Percentiles rank a stretch among this genome's conserved stretches.
phyloP scores from a whole-genome alignment of 2,888 invertebrate species.

The Mesorhabditis spiculigera region DNA sequence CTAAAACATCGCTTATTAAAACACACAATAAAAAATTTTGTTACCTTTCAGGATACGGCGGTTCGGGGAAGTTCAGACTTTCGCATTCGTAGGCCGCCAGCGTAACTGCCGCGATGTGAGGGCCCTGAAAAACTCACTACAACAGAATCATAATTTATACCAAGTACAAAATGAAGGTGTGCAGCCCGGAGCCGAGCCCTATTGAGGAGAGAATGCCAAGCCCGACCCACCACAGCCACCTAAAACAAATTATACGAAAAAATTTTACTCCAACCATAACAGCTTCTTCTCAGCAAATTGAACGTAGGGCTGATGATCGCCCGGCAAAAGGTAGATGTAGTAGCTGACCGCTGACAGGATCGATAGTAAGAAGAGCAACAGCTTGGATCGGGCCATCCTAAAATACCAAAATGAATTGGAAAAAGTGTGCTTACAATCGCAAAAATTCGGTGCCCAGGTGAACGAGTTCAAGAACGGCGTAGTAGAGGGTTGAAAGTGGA shows the following conservation, averaged over 20 bases:
- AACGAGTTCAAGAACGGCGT: conserved; percentile 58
- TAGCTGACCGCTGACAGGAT: conserved; percentile 38
- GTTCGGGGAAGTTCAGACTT: conserved; percentile 87
- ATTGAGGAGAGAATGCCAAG: conserved; percentile 93
- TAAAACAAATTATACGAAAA: not conserved
- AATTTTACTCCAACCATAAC: conserved; percentile 68
- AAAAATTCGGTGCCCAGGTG: conserved; percentile 31
- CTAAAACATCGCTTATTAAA: conserved; percentile 64
- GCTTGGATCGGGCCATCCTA: conserved; percentile 56
- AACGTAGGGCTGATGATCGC: conserved; percentile 57
- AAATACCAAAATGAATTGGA: conserved; percentile 15
- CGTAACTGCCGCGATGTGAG: conserved; percentile 95
- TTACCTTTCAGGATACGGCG: conserved; percentile 86
- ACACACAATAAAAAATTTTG: not conserved
- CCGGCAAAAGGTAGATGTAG: conserved; percentile 57
- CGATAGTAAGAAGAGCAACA: conserved; percentile 32
- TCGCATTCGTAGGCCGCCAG: conserved; percentile 96
- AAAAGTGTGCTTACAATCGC: conserved; percentile 16
- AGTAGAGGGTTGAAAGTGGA: conserved; percentile 60
- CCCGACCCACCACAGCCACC: conserved; percentile 71
- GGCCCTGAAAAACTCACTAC: conserved; percentile 68
- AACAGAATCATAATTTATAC: conserved; percentile 44
- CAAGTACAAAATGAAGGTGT: conserved; percentile 94
- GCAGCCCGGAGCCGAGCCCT: conserved; percentile 92
- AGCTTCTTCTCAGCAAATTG: conserved; percentile 56